Percentiles rank a stretch among this genome's conserved stretches.
Conservation (phyloP, 2,113 vertebrate species). For the Trochalopteron elliotii region DNA sequence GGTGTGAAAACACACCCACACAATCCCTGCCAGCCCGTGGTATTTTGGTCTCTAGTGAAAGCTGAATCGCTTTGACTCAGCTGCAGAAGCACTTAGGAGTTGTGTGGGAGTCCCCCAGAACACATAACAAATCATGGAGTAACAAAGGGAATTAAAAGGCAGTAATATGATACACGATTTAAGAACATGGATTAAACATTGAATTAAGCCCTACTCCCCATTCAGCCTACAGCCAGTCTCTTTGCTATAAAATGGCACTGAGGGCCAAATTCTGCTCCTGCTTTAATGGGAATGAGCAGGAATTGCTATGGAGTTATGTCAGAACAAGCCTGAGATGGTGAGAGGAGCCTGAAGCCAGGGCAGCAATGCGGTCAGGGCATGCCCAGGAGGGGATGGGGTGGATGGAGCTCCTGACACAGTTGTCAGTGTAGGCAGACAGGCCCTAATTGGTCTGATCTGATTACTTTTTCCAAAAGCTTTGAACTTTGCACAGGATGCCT, state of each 20-base stretch:
- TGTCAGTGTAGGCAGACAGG: conserved; percentile 46
- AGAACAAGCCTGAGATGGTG: background rate
- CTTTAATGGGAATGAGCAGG: background rate
- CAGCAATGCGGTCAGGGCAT: background rate
- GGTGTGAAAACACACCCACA: background rate
- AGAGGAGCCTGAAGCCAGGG: conserved; percentile 16
- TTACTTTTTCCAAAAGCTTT: conserved; percentile 53
- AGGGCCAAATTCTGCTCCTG: background rate
- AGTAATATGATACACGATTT: background rate
- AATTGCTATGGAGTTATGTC: background rate
- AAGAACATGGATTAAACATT: conserved; percentile 9
- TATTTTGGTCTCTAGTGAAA: background rate
- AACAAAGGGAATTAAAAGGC: conserved; percentile 46
- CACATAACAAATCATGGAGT: conserved; percentile 45
- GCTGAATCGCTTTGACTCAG: background rate
- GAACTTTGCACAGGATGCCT: conserved; percentile 45
- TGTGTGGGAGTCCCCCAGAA: conserved; percentile 23
- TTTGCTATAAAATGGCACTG: background rate
- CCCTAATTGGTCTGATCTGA: conserved; percentile 51
- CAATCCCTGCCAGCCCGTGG: accelerated
- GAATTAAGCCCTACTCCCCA: background rate
- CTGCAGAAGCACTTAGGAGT: conserved; percentile 47
- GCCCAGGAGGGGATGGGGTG: background rate
- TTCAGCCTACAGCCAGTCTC: background rate
- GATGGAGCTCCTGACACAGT: background rate